Percentiles rank a stretch among this genome's conserved stretches.
These are phyloP conservation scores for Icerya purchasi DNA, from an alignment of 2,888 invertebrate species.

Conservation along the genomic window DNA sequence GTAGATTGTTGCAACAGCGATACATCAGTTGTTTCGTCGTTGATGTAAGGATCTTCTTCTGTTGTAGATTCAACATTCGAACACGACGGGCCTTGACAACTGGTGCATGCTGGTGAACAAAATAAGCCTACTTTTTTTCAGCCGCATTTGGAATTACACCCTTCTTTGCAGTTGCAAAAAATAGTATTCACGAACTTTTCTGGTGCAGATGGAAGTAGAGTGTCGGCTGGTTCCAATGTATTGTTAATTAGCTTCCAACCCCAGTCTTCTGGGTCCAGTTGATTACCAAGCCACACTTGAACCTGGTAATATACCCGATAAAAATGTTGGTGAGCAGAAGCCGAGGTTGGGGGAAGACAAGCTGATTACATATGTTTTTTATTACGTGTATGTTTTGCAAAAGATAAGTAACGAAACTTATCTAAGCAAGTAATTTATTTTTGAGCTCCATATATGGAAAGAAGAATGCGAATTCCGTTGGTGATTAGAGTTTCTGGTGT, in stretches of 20 bases:
- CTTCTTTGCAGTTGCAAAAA: constrained; percentile 8
- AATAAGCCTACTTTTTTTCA: constrained; percentile 4
- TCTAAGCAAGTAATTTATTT: background rate
- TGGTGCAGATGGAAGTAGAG: constrained; percentile 17
- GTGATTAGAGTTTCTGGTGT: background rate
- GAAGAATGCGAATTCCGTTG: background rate
- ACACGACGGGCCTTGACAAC: background rate
- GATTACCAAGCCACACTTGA: constrained; percentile 19
- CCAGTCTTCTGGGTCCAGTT: constrained; percentile 19
- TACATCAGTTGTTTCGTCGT: background rate
- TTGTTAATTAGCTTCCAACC: constrained; percentile 20
- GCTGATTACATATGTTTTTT: background rate
- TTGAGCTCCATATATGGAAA: background rate
- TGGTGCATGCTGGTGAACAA: background rate
- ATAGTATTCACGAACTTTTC: constrained; percentile 12
- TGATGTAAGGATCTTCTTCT: background rate
- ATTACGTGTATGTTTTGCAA: background rate
- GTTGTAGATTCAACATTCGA: too few relatives aligned
- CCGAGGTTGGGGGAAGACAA: background rate
- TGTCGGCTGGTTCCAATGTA: constrained; percentile 14
- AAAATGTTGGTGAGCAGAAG: constrained; percentile 20
- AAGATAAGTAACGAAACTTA: background rate
- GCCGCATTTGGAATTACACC: constrained; percentile 3
- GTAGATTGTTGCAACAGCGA: background rate
- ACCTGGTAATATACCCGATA: constrained; percentile 21